Conservation (phyloP, 1,140 invertebrate genomes). For the Lordiphosa stackelbergi region DNA sequence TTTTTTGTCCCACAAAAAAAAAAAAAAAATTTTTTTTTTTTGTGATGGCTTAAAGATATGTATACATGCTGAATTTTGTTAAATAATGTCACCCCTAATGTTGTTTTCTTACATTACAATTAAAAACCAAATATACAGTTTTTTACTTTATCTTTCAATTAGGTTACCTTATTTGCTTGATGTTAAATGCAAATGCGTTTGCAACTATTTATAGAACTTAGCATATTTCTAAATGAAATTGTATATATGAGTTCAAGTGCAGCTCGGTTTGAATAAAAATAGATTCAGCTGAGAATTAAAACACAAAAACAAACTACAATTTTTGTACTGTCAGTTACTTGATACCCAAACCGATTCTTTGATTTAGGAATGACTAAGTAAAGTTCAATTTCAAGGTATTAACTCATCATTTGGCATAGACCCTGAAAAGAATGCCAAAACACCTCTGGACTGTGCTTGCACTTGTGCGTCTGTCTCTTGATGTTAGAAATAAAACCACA, state of each 20-base stretch:
- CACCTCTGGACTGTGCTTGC: too few species aligned
- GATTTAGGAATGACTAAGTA: neutral
- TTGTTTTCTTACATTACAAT: too few species aligned
- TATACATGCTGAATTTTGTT: too few species aligned
- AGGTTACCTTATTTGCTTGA: too few species aligned
- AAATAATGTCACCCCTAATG: too few species aligned
- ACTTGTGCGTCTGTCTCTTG: slow-evolving; percentile 1
- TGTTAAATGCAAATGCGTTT: too few species aligned
- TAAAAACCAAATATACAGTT: too few species aligned
- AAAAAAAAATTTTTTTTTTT: too few species aligned
- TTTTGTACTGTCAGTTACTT: slow-evolving; percentile 4
- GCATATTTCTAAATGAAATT: slow-evolving; percentile 38
- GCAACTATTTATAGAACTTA: too few species aligned
- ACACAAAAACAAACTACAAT: neutral
- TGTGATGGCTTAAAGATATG: too few species aligned
- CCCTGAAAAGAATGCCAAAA: neutral
- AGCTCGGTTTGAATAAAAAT: slow-evolving; percentile 30
- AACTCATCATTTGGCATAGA: slow-evolving; percentile 7
- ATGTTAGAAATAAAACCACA: slow-evolving; percentile 39
- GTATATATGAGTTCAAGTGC: slow-evolving; percentile 63
- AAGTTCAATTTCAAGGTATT: neutral
- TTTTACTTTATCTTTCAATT: too few species aligned
- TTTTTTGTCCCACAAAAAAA: too few species aligned
- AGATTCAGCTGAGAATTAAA: slow-evolving; percentile 16
- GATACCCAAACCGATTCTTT: slow-evolving; percentile 9